Base-by-base conservation (phyloP, 2,113 vertebrate genomes). In the Microcebus lehilahytsara region DNA sequence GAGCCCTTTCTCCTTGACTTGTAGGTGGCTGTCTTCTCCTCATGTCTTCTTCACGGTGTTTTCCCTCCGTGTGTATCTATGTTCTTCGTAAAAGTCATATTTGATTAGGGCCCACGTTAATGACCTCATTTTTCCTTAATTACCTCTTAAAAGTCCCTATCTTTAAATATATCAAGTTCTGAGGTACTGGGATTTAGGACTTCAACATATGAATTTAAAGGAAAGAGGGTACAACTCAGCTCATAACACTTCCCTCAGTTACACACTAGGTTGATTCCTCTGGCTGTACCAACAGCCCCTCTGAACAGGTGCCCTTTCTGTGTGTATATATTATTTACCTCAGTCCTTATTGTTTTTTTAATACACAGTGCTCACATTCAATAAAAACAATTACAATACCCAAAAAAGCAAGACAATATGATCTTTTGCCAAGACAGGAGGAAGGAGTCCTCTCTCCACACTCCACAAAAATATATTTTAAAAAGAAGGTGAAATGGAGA, bases 251-350 rank as follows among this genome's bases (percentile, higher is more conserved):
- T 77, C 5, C 40, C 22, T 67, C 49, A 74, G 34, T 22, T 80
- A 9, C 56, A 69, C 17, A 37, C 13, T 51, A 58, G 12, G 22
- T 23, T 74, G 25, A 66, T 25, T 87, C 30, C 46, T 42, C 20
- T 19, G 25, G 14, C 42, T 62, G 3, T 81, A 19, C 11, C 13
- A 53, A 71, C 23, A 56, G 40, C 23, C 6, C 46, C 2, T 51
- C 20, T 37, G 34, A 58, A 83, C 23, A 64, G 32, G 10, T 64
- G 9, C 49, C 5, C 2, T 85, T 85, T 56, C 32, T 81, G 42
- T 80, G 30, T 74, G 27, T 46, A 40, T 75, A 19, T 85, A 32
- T 89, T 89, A 85, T 60, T 92, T 37, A 75, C 10, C 9, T 85
- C 9, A 83, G 25, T 62, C 34, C 10, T 53, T 85, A 30, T 9